phyloP scores from a whole-genome alignment of 2,888 invertebrate genomes.

The Drosophila neotestacea region DNA sequence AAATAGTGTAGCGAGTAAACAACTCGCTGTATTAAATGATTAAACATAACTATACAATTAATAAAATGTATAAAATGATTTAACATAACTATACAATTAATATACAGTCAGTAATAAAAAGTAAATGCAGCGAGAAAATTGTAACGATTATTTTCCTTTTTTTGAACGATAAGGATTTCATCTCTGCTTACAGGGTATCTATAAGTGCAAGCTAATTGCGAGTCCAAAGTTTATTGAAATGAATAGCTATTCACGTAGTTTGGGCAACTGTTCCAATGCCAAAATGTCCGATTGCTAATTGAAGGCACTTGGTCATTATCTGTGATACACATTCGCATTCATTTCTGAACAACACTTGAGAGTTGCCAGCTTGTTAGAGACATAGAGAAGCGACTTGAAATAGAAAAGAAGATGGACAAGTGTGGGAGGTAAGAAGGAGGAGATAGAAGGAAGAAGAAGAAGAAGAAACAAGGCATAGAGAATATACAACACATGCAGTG shows the following conservation, averaged over 20 bases:
- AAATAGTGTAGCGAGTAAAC: neutral
- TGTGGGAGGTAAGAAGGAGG: neutral
- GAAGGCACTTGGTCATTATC: slow-evolving; percentile 79
- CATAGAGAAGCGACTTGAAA: slow-evolving; percentile 35
- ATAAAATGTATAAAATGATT: neutral
- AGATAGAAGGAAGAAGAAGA: neutral
- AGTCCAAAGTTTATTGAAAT: neutral
- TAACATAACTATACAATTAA: neutral
- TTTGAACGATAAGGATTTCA: too few species aligned
- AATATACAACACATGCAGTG: slow-evolving; percentile 5
- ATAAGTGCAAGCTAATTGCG: neutral
- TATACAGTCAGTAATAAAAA: too few species aligned
- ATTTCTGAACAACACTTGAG: slow-evolving; percentile 63
- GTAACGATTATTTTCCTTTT: too few species aligned
- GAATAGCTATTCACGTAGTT: slow-evolving; percentile 34
- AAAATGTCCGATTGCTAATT: slow-evolving; percentile 67
- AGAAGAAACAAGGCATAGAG: neutral
- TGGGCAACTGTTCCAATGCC: slow-evolving; percentile 41
- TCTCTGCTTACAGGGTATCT: neutral
- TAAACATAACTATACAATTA: too few species aligned
- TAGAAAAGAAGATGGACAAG: slow-evolving; percentile 25
- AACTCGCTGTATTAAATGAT: neutral
- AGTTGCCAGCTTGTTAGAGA: slow-evolving; percentile 65
- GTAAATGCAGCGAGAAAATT: too few species aligned
- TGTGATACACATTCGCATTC: slow-evolving; percentile 54